Evolutionary conservation across 2,797 vertebrate species (phyloP).

Genomic region (Tapirus indicus): DNA sequence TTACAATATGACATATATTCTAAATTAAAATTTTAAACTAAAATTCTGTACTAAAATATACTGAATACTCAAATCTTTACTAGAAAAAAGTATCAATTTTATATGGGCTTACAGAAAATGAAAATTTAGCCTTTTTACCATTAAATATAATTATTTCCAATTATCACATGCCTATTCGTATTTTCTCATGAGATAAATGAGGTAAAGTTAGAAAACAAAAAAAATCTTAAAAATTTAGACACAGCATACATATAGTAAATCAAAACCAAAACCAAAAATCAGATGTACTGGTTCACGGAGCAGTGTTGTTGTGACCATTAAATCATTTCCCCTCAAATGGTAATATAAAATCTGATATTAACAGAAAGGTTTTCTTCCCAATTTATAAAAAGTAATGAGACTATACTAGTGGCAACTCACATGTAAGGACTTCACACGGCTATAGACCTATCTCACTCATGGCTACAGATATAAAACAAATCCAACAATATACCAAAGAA

Average conservation of each 20-base stretch:
- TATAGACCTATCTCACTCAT: background rate
- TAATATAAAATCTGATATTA: background rate
- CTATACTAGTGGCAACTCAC: background rate
- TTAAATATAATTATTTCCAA: conserved; percentile 27
- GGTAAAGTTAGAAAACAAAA: conserved; percentile 7
- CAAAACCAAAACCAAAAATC: background rate
- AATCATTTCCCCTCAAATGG: background rate
- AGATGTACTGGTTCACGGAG: background rate
- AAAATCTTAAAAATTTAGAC: background rate
- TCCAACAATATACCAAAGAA: background rate
- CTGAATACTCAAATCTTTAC: background rate
- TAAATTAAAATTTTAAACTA: conserved; percentile 26
- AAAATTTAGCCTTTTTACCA: background rate
- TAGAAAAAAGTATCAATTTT: conserved; percentile 17
- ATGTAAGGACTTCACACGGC: background rate
- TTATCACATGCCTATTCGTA: background rate
- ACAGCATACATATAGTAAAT: background rate
- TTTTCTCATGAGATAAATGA: background rate
- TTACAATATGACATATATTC: background rate
- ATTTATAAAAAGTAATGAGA: background rate
- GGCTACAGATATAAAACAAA: background rate
- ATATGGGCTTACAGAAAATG: conserved; percentile 10
- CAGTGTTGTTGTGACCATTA: background rate
- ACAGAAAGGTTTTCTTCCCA: background rate
- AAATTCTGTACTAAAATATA: conserved; percentile 29